These are phyloP conservation scores for Coluber constrictor DNA, from an alignment of 2,797 vertebrate genomes.

Conservation along the genomic window DNA sequence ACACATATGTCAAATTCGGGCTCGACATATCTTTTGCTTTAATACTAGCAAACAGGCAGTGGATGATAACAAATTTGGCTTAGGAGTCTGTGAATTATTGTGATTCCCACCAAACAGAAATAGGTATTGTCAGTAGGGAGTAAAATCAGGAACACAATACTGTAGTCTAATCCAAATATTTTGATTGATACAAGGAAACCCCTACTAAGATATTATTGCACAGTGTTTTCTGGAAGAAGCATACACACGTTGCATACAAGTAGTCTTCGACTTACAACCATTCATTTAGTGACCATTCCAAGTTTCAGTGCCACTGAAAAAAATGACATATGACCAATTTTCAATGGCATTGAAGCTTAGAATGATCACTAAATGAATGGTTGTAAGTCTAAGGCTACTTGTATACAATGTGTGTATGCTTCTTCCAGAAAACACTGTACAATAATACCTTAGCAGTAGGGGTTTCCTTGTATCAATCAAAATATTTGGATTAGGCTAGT, in stretches of 20 bases:
- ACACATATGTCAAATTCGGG: too few relatives aligned
- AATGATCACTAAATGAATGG: too few relatives aligned
- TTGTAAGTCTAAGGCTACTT: too few relatives aligned
- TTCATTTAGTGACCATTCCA: neutral
- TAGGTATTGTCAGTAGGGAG: neutral
- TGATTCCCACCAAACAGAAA: neutral
- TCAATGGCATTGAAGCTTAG: too few relatives aligned
- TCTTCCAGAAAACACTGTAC: neutral
- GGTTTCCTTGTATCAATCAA: neutral
- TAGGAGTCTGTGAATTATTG: neutral
- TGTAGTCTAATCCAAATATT: neutral
- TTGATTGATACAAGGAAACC: neutral
- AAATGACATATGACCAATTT: too few relatives aligned
- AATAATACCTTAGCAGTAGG: too few relatives aligned
- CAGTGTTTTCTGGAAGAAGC: neutral
- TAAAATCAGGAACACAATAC: neutral
- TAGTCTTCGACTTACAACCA: neutral
- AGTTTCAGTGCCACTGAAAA: neutral
- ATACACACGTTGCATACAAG: neutral
- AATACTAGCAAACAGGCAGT: neutral
- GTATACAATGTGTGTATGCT: neutral
- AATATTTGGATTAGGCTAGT: too few relatives aligned
- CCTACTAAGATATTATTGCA: neutral
- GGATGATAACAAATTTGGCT: neutral
- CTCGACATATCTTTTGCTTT: neutral